Evolutionary conservation across 2,113 vertebrate species (phyloP).

Genomic region (Ascaphus truei): DNA sequence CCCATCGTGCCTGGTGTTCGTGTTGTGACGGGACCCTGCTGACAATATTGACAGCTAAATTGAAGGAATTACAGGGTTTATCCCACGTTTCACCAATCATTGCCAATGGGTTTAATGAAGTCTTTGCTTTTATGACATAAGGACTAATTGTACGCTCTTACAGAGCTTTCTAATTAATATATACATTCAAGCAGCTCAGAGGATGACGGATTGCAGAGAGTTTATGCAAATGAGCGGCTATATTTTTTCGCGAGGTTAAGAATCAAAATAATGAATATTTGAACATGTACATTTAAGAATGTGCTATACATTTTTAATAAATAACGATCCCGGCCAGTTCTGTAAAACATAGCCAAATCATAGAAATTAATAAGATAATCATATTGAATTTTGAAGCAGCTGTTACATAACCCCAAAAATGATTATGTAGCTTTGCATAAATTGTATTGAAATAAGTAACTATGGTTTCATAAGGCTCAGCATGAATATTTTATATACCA

Average conservation of each 20-base stretch:
- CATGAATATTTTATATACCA: too few relatives aligned
- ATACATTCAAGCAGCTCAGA: background rate
- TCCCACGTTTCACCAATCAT: background rate
- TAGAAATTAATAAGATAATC: background rate
- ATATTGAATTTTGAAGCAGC: background rate
- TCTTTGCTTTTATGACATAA: too few relatives aligned
- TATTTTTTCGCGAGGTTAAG: background rate
- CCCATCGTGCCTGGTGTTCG: background rate
- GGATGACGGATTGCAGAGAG: background rate
- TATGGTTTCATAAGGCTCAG: too few relatives aligned
- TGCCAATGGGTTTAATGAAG: too few relatives aligned
- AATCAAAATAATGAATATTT: slow-evolving; percentile 2
- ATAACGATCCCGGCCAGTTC: background rate
- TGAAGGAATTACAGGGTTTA: background rate
- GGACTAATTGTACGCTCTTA: too few relatives aligned
- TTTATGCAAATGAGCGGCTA: background rate
- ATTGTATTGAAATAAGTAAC: background rate
- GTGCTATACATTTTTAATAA: background rate
- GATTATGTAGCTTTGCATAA: background rate
- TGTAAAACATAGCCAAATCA: background rate
- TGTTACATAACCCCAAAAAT: background rate
- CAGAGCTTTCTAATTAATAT: background rate
- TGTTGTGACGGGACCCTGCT: background rate
- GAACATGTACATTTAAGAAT: background rate
- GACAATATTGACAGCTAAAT: background rate